Base-by-base conservation (phyloP, 2,888 invertebrate genomes). In the Meteorus colon region DNA sequence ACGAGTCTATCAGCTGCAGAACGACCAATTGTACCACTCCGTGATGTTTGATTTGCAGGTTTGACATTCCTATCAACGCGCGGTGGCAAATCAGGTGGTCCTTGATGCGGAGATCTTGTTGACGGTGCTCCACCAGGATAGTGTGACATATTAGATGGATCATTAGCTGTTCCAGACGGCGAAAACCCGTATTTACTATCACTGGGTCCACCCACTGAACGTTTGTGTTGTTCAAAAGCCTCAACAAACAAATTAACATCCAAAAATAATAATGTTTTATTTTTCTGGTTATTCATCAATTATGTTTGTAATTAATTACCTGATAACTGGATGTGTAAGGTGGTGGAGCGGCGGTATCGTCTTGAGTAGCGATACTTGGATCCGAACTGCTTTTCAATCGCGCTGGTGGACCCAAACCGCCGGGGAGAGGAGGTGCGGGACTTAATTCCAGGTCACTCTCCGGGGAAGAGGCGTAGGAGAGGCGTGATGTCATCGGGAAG, bases 401-500 rank as follows among this genome's bases (percentile, higher is more conserved):
- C 92, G 91, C 90, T 78, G 84, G 92, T 87, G 92, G 93, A 87
- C 90, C 92, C 86, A 90, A 90, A 88, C 89, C 92, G 87, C 91
- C 91, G 83, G 92, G 91, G 83, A 92, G 90, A 81, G 92, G 92
- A 80, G 94, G 94, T 84, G 94, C 94, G 79, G 94, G 94, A 88
- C 96, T 96, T 88, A 96, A 94, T 89, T 98, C 98, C 90, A 96
- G 92, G 91, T 98, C 98, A 89, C 97, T 97, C 91, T 98, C 98
- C 81, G 97, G 97, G 89, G 97, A 97, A 88, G 97, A 97, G 82
- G 97, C 97, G 91, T 97, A 98, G 88, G 98, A 98, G 84, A 98
- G 92, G 89, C 97, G 95, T 90, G 97, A 96, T 84, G 96, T 96
- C 98, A 98, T 98, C 89, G 98, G 98, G 93, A 98, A 98, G 89